A percentile compares a stretch with the other conserved stretches of the same genome.
Conservation (phyloP, 2,797 vertebrate genomes). For the Enteromius mattozi region DNA sequence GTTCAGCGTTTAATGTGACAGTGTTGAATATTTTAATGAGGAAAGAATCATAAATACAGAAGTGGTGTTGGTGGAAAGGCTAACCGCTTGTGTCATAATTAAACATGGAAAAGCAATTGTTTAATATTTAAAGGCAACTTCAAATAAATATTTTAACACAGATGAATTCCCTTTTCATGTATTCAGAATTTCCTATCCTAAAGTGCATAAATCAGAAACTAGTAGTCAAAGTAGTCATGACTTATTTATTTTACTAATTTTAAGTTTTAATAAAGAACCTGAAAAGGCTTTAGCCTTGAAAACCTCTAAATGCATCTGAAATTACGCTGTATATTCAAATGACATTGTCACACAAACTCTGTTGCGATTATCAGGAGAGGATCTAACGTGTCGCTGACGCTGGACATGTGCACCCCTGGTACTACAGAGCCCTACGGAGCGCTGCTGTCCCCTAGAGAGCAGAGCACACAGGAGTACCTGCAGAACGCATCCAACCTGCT, state of each 20-base stretch:
- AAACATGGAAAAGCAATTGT: conserved; percentile 30
- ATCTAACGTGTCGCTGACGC: conserved; percentile 95
- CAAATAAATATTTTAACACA: conserved; percentile 20
- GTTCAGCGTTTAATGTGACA: background rate
- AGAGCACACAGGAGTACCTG: conserved; percentile 91
- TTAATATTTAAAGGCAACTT: conserved; percentile 22
- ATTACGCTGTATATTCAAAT: background rate
- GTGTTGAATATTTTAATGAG: conserved; percentile 4
- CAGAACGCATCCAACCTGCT: conserved; percentile 87
- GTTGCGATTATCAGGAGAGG: conserved; percentile 84
- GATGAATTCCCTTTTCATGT: background rate
- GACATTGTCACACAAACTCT: background rate
- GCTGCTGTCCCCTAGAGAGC: conserved; percentile 91
- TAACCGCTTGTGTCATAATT: conserved; percentile 19
- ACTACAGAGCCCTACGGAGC: conserved; percentile 93
- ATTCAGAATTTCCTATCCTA: background rate
- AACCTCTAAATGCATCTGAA: background rate
- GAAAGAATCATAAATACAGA: conserved; percentile 8
- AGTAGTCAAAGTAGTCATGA: background rate
- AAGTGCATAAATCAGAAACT: background rate
- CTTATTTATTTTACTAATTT: background rate
- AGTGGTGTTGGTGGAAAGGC: conserved; percentile 3
- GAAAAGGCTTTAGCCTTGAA: background rate
- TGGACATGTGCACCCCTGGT: conserved; percentile 98
- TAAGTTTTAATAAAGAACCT: background rate